Evolutionary conservation across 2,797 vertebrate species (phyloP).

Genomic region (Denticeps clupeoides): DNA sequence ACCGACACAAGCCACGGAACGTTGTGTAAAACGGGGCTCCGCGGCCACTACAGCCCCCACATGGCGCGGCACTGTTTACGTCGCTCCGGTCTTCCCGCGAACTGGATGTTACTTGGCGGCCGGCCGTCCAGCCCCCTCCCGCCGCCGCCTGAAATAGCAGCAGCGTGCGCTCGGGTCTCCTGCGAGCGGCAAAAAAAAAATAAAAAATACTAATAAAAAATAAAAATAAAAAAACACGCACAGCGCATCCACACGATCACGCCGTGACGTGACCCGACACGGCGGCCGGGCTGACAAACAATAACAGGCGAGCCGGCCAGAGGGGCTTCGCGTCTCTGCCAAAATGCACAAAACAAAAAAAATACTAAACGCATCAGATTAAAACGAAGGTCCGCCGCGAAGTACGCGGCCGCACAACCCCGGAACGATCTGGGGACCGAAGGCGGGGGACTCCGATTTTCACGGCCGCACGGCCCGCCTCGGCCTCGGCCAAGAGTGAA

Average conservation of each 20-base stretch:
- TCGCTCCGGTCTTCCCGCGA: constrained; percentile 36
- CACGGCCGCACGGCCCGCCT: constrained; percentile 34
- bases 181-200: too few relatives aligned
- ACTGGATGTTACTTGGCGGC: constrained; percentile 45
- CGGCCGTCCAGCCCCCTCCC: too few relatives aligned
- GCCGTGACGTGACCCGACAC: constrained; percentile 12
- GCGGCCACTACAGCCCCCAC: background rate
- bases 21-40: background rate
- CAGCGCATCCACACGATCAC: constrained; percentile 17
- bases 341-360: background rate
- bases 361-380: too few relatives aligned
- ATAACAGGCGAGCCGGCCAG: constrained; percentile 15
- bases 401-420: too few relatives aligned
- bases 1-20: too few relatives aligned
- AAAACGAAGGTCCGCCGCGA: too few relatives aligned
- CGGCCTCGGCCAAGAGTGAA: constrained; percentile 23
- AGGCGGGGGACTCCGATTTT: constrained; percentile 17
- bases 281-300: constrained; percentile 18
- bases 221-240: too few relatives aligned
- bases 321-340: constrained; percentile 28
- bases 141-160: constrained; percentile 48
- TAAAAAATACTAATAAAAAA: too few relatives aligned
- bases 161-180: constrained; percentile 31
- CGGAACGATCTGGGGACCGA: constrained; percentile 11
- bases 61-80: constrained; percentile 24